phyloP scores from a whole-genome alignment of 2,888 invertebrate genomes.

The Hydraecia micacea region DNA sequence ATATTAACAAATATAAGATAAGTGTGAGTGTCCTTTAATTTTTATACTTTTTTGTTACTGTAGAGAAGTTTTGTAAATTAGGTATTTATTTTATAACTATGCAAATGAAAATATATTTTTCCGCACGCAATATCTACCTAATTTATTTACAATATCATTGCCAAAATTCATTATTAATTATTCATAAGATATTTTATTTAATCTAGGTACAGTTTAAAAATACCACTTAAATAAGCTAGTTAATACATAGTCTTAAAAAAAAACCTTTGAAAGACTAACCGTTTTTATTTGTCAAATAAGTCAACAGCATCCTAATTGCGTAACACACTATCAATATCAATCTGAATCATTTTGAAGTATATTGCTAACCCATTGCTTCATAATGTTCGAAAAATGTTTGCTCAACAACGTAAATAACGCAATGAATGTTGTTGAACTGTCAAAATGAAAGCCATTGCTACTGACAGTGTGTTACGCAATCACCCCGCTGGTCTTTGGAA shows the following conservation, averaged over 20 bases:
- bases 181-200: not conserved
- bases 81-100: not conserved
- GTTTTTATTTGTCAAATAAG: not conserved
- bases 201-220: not conserved
- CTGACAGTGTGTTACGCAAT: too few species aligned
- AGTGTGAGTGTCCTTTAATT: not conserved
- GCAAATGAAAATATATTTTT: not conserved
- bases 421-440: too few species aligned
- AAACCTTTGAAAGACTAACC: not conserved
- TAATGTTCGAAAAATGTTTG: too few species aligned
- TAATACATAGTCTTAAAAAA: constrained; percentile 19
- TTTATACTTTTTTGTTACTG: not conserved
- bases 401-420: too few species aligned
- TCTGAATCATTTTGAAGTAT: too few species aligned
- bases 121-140: not conserved
- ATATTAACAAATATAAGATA: not conserved
- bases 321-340: too few species aligned
- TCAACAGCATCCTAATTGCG: too few species aligned
- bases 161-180: constrained; percentile 16
- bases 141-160: constrained; percentile 12
- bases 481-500: not conserved
- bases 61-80: not conserved
- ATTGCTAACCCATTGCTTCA: too few species aligned
- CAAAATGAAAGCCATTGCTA: too few species aligned
- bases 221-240: not conserved